phyloP scores from a whole-genome alignment of 2,888 invertebrate genomes.

The Masnerella sp. region DNA sequence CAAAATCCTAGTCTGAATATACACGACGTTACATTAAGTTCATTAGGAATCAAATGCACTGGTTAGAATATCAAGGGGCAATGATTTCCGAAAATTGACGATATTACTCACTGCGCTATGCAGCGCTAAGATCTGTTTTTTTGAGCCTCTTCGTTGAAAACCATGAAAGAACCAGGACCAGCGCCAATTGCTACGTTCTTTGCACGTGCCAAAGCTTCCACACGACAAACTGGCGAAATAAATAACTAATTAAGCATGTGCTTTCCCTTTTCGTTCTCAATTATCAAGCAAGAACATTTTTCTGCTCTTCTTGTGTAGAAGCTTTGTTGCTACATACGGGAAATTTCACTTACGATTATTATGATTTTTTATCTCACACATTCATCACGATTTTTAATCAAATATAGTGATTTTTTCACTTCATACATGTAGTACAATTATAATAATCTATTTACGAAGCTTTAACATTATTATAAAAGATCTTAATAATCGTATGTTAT shows the following conservation, averaged over 20 bases:
- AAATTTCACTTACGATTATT: not conserved
- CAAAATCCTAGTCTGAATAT: too few species aligned
- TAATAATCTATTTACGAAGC: too few species aligned
- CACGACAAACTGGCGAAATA: conserved; percentile 73
- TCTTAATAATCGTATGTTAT: too few species aligned
- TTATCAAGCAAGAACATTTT: conserved; percentile 21
- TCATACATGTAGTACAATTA: too few species aligned
- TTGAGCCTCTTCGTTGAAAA: conserved; percentile 69
- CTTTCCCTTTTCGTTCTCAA: conserved; percentile 11
- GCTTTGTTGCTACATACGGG: conserved; percentile 20
- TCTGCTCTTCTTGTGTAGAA: conserved; percentile 21
- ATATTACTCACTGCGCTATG: conserved; percentile 73
- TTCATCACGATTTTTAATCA: too few species aligned
- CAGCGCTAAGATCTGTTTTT: conserved; percentile 71
- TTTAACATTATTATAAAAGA: too few species aligned
- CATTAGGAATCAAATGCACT: conserved; percentile 38
- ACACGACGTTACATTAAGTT: conserved; percentile 31
- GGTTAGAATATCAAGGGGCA: conserved; percentile 53
- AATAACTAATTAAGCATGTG: conserved; percentile 64
- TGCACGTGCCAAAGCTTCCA: conserved; percentile 72
- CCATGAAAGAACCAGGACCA: conserved; percentile 70
- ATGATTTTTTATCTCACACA: too few species aligned
- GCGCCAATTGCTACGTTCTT: conserved; percentile 71
- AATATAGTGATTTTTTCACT: too few species aligned
- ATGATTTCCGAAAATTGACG: conserved; percentile 50